Evolutionary conservation across 2,888 invertebrate genomes (phyloP).

Genomic region (Parnassius mnemosyne): DNA sequence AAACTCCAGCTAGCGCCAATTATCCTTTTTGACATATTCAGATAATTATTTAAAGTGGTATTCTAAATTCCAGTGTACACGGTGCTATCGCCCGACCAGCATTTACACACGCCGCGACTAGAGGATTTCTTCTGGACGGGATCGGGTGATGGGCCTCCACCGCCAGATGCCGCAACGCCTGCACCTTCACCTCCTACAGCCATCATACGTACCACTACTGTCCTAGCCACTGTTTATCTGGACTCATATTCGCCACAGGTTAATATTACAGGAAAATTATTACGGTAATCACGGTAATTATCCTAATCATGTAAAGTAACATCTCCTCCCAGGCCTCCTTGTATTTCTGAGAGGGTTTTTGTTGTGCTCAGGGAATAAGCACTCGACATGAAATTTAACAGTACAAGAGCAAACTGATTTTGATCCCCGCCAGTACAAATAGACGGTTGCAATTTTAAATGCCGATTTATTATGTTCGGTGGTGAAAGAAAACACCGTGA

Average conservation of each 20-base stretch:
- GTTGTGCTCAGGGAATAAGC: too few relatives aligned
- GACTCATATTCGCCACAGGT: constrained; percentile 74
- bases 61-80: constrained; percentile 53
- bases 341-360: too few relatives aligned
- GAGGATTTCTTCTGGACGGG: constrained; percentile 96
- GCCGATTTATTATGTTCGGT: too few relatives aligned
- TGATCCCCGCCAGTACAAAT: too few relatives aligned
- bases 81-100: constrained; percentile 66
- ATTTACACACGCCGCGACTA: constrained; percentile 77
- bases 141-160: constrained; percentile 88
- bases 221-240: constrained; percentile 85
- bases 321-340: too few relatives aligned
- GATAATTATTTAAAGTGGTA: neutral
- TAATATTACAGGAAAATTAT: neutral
- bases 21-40: neutral
- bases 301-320: too few relatives aligned
- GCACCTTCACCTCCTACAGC: constrained; percentile 61
- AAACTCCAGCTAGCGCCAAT: neutral
- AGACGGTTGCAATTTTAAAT: too few relatives aligned
- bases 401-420: too few relatives aligned
- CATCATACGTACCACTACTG: constrained; percentile 84
- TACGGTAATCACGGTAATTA: too few relatives aligned
- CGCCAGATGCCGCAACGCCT: constrained; percentile 73
- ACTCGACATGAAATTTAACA: too few relatives aligned
- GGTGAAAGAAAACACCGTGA: too few relatives aligned